Conservation (phyloP, 2,113 vertebrate genomes). For the Piaya cayana region DNA sequence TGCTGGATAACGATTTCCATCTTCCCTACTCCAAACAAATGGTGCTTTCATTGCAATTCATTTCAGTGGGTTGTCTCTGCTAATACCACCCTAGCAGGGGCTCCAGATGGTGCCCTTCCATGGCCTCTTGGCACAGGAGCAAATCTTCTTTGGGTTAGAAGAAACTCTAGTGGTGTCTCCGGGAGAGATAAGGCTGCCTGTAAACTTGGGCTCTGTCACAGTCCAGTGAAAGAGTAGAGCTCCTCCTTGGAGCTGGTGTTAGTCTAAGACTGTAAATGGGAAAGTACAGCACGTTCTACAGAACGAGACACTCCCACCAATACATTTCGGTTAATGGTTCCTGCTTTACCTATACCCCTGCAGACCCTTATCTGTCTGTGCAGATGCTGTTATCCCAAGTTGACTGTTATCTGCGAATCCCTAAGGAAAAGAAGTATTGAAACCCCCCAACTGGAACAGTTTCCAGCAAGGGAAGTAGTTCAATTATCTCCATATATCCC, state of each 20-base stretch:
- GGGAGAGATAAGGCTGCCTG: not conserved
- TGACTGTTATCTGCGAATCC: not conserved
- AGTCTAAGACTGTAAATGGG: not conserved
- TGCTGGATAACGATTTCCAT: not conserved
- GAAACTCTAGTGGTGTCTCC: not conserved
- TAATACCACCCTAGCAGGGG: not conserved
- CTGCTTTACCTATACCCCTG: not conserved
- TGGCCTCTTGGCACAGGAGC: not conserved
- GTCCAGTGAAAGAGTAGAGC: not conserved
- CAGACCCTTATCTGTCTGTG: no score
- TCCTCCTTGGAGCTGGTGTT: not conserved
- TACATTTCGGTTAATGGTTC: not conserved
- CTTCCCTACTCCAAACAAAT: not conserved
- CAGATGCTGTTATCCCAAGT: not conserved
- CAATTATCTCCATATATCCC: not conserved
- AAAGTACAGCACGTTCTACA: not conserved
- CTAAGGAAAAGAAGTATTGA: no score
- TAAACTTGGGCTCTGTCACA: not conserved
- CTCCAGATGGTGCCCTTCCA: not conserved
- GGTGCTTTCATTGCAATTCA: not conserved
- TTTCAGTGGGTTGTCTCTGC: not conserved
- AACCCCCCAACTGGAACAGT: not conserved
- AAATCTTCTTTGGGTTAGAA: not conserved
- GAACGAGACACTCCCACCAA: not conserved
- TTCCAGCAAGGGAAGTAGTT: not conserved